A percentile compares a stretch with the other conserved stretches of the same genome.
phyloP scores from a whole-genome alignment of 2,888 invertebrate genomes.

The Anthrax anthrax region DNA sequence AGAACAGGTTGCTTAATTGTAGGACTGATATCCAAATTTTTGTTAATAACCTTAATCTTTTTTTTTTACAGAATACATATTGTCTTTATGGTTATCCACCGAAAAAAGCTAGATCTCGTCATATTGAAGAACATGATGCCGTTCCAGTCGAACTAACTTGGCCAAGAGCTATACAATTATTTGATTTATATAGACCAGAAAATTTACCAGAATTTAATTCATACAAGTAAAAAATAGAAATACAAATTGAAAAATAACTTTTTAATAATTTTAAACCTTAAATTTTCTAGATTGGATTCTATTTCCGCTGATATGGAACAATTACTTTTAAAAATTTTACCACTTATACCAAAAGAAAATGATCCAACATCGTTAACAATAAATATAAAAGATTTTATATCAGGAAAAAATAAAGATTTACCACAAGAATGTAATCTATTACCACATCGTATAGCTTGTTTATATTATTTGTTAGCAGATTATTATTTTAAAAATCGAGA shows the following conservation, averaged over 20 bases:
- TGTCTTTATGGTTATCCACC: conserved; percentile 76
- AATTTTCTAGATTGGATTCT: conserved; percentile 40
- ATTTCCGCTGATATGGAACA: conserved; percentile 72
- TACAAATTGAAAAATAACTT: background rate
- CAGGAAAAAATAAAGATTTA: conserved; percentile 41
- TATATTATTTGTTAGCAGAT: conserved; percentile 86
- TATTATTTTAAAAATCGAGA: conserved; percentile 83
- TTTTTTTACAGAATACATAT: conserved; percentile 38
- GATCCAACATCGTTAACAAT: conserved; percentile 49
- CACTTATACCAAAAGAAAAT: conserved; percentile 50
- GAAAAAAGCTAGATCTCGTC: conserved; percentile 43
- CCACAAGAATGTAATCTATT: conserved; percentile 40
- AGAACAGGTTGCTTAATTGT: conserved; percentile 69
- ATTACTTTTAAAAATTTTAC: conserved; percentile 53
- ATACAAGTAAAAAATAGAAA: conserved; percentile 31
- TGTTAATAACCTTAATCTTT: background rate
- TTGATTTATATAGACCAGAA: conserved; percentile 68
- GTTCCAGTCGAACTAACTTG: conserved; percentile 53
- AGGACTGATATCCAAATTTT: background rate
- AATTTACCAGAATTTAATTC: conserved; percentile 71
- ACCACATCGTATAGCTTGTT: conserved; percentile 49
- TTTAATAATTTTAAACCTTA: background rate
- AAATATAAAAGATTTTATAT: conserved; percentile 52
- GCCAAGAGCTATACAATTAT: conserved; percentile 58
- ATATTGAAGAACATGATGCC: conserved; percentile 47